Base-by-base conservation (phyloP, 2,797 vertebrate species). In the Sandelia bainsii region DNA sequence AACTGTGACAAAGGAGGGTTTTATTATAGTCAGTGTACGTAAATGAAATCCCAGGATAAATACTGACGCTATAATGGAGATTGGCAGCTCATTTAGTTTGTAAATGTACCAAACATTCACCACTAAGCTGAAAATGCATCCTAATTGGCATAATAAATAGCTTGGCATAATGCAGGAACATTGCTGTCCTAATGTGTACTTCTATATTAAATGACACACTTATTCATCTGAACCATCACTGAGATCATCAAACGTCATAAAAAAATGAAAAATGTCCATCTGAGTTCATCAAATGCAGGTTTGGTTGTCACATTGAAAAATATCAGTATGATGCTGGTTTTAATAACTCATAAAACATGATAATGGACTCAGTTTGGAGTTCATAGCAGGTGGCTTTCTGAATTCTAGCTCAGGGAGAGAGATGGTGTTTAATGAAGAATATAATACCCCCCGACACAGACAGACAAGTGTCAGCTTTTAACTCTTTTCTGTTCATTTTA, bases 141-240 rank as follows among this genome's bases (percentile, higher is more conserved):
- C 20, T 85, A 82, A 87, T 83, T 83, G 71, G 74, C 62, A 49
- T 71, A 72, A 83, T 86, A 86, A 84, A 90, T 70, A 80, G 76
- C 68, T 52, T 51, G 40, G 81, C 72, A 62, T 44, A 57, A 82
- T 72, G 74, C 3, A 57, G 63, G 59, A 57, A 27, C 59, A 52
- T 61, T 8, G 19, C 62, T 62, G 69, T 54, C 79, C 51, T 81
- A 73, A 79, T 77, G 72, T 72, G 56, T 51, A 56, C 77, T 51
- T 79, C 52, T 49, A 32, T 46, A 44, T 77, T 62, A 82, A 83
- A 76, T 61, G 60, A 75, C 27, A 65, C 46, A 77, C 59, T 49
- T 64, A 54, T 81, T 70, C 69, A 77, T 63, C 19, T 3, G 27
- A 80, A 69, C 53, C 61, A 74, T 81, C 73, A 69, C 22, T 11